phyloP scores from a whole-genome alignment of 1,140 invertebrate species.

The Drosophila chauvacae region DNA sequence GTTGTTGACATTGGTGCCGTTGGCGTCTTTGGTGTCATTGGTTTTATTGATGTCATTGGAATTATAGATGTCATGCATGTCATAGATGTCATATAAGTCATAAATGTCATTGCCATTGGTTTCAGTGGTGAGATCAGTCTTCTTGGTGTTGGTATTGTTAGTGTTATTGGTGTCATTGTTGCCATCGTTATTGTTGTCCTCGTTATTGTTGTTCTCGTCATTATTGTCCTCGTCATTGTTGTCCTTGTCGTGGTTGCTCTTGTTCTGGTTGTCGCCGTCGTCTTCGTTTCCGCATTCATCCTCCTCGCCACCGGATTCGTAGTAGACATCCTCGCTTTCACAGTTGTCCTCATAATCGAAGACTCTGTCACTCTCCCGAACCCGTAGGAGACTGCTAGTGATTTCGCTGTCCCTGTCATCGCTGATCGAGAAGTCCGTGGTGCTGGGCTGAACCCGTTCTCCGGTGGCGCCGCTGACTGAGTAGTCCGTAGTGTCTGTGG shows the following conservation, averaged over 20 bases:
- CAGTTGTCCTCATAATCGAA: not conserved
- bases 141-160: not conserved
- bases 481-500: not conserved
- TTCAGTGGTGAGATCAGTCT: not conserved
- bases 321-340: not conserved
- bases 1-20: not conserved
- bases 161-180: not conserved
- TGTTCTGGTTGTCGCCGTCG: not conserved
- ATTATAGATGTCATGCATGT: not conserved
- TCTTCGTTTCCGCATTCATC: not conserved
- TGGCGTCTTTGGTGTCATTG: not conserved
- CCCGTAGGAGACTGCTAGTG: not conserved
- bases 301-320: not conserved
- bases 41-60: not conserved
- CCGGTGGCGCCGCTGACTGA: not conserved
- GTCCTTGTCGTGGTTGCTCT: not conserved
- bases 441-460: not conserved
- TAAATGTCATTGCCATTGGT: not conserved
- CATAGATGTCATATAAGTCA: not conserved
- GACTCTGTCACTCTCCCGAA: not conserved
- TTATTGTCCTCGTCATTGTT: not conserved
- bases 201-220: not conserved
- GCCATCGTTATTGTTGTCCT: not conserved
- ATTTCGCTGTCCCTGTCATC: slow-evolving; percentile 1
- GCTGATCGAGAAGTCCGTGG: slow-evolving; percentile 1